These are phyloP conservation scores for Eulimnadia texana DNA, from an alignment of 1,140 invertebrate species.

Conservation along the genomic window DNA sequence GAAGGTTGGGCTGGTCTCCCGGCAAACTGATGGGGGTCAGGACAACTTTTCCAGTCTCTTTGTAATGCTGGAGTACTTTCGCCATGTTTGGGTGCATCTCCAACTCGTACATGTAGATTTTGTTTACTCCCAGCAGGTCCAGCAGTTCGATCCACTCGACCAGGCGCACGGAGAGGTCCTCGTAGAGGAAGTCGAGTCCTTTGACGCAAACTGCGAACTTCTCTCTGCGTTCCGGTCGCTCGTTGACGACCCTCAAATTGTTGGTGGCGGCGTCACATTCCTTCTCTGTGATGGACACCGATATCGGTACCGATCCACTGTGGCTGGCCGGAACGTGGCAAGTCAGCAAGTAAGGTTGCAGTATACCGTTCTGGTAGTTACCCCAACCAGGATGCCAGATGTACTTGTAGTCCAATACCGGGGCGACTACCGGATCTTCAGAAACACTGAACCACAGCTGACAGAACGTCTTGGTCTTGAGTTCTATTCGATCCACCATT, in stretches of 20 bases:
- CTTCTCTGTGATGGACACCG: slow-evolving; percentile 70
- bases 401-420: slow-evolving; percentile 72
- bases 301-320: slow-evolving; percentile 47
- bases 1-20: slow-evolving; percentile 78
- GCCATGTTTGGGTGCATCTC: slow-evolving; percentile 83
- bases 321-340: slow-evolving; percentile 59
- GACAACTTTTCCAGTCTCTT: slow-evolving; percentile 54
- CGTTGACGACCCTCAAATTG: slow-evolving; percentile 69
- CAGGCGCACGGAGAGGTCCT: slow-evolving; percentile 72
- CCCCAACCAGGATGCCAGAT: slow-evolving; percentile 90
- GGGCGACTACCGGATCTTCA: slow-evolving; percentile 56
- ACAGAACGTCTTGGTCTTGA: slow-evolving; percentile 62
- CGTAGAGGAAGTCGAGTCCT: slow-evolving; percentile 77
- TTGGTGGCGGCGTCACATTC: slow-evolving; percentile 70
- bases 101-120: slow-evolving; percentile 82
- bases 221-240: slow-evolving; percentile 51
- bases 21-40: slow-evolving; percentile 76
- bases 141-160: slow-evolving; percentile 90
- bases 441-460: slow-evolving; percentile 80
- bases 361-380: slow-evolving; percentile 79
- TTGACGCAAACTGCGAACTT: slow-evolving; percentile 93
- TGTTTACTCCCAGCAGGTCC: slow-evolving; percentile 70
- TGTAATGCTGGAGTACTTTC: slow-evolving; percentile 71
- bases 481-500: slow-evolving; percentile 78
- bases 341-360: slow-evolving; percentile 78